Base-by-base conservation (phyloP, 2,113 vertebrate genomes). In the Anolis sagrei region DNA sequence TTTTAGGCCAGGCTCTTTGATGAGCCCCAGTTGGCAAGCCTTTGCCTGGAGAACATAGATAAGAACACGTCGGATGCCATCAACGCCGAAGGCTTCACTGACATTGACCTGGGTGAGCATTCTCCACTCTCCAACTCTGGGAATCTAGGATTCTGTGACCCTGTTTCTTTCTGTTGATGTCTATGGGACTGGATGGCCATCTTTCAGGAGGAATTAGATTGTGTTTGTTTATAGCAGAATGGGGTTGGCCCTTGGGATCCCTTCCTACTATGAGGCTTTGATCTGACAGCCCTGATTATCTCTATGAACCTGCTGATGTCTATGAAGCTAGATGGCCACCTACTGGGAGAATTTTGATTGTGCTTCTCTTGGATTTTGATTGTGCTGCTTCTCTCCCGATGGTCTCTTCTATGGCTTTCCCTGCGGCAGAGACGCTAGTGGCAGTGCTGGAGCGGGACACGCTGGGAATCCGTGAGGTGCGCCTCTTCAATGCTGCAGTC, bases 31-130 rank as follows among this genome's bases (percentile, higher is more conserved):
- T 96, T 99, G 87, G 98, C 98, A 90, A 99, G 98, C 93, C 96
- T 99, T 76, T 99, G 98, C 89, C 95, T 99, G 49, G 98, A 99
- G 94, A 99, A 98, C 93, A 99, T 99, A 1, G 98, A 99, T 91
- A 99, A 99, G 94, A 98, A 99, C 95, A 99, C 98, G 0, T 97
- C 98, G 0, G 98, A 99, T 0, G 98, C 98, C 89, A 97, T 99
- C 82, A 97, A 98, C 0, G 98, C 98, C 0, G 98, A 99, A 91
- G 98, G 98, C 74, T 99, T 99, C 86, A 99, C 98, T 0, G 98
- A 99, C 93, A 98, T 99, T 5, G 98, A 99, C 94, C 93, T 99
- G 75, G 98, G 98, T 99, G 93, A 93, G 93, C 49, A n/a, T n/a
- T n/a, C n/a, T n/a, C n/a, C n/a, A n/a, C n/a, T n/a, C n/a, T n/a